Percentiles rank a stretch among this genome's conserved stretches.
Evolutionary conservation across 2,797 vertebrate species (phyloP).

Genomic region (Cetoscarus ocellatus): DNA sequence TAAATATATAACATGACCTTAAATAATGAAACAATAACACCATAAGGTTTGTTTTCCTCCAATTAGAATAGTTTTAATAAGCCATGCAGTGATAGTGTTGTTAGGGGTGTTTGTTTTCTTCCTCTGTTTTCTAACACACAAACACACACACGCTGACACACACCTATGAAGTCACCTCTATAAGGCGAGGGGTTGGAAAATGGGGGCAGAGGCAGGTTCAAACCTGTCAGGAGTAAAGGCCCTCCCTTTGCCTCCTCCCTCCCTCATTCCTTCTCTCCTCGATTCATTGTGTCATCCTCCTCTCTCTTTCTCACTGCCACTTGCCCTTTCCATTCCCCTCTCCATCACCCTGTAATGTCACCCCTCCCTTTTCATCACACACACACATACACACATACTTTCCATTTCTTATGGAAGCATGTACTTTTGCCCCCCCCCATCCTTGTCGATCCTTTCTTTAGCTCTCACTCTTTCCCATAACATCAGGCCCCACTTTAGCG

Average conservation of each 20-base stretch:
- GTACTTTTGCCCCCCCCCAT: constrained; percentile 50
- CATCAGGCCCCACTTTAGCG: constrained; percentile 57
- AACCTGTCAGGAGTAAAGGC: constrained; percentile 75
- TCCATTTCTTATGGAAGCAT: constrained; percentile 73
- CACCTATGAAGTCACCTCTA: constrained; percentile 78
- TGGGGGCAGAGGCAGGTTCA: constrained; percentile 79
- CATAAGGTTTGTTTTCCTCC: background rate
- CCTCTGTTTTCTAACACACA: constrained; percentile 34
- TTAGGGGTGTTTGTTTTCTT: constrained; percentile 28
- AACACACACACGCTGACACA: constrained; percentile 32
- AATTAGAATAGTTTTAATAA: background rate
- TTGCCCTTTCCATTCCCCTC: constrained; percentile 68
- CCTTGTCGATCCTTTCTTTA: constrained; percentile 34
- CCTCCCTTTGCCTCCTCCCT: constrained; percentile 63
- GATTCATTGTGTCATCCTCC: constrained; percentile 62
- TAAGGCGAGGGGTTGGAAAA: constrained; percentile 70
- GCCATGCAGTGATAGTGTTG: background rate
- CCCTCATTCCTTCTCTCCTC: constrained; percentile 65
- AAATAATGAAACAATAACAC: background rate
- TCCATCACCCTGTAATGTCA: constrained; percentile 57
- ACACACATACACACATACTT: constrained; percentile 43
- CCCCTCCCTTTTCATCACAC: background rate
- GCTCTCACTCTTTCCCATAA: constrained; percentile 67
- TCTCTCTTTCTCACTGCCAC: constrained; percentile 46
- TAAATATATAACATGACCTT: background rate